A percentile compares a stretch with the other conserved stretches of the same genome.
Conservation (phyloP, 2,113 vertebrate species). For the Periophthalmodon schlosseri region DNA sequence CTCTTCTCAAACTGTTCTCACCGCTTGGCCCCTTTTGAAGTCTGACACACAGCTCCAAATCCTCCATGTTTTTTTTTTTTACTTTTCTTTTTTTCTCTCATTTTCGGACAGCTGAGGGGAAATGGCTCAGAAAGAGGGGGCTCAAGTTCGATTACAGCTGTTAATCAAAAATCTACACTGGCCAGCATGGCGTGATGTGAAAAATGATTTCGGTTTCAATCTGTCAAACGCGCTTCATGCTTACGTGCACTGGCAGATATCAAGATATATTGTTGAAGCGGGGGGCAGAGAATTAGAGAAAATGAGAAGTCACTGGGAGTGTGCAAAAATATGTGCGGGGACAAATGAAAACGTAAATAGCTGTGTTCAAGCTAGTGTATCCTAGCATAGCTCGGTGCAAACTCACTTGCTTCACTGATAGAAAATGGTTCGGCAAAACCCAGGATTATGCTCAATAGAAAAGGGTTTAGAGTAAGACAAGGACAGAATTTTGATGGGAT, state of each 20-base stretch:
- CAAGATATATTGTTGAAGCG: constrained; percentile 47
- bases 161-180: constrained; percentile 70
- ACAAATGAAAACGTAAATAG: constrained; percentile 45
- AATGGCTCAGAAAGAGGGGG: constrained; percentile 64
- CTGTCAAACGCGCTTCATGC: constrained; percentile 51
- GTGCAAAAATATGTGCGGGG: constrained; percentile 16
- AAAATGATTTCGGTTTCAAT: constrained; percentile 66
- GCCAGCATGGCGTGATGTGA: constrained; percentile 60
- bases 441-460: constrained; percentile 22
- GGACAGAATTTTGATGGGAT: constrained; percentile 1
- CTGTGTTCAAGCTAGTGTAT: constrained; percentile 33
- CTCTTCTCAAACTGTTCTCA: constrained; percentile 57
- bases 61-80: constrained; percentile 57
- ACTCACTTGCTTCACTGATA: constrained; percentile 31
- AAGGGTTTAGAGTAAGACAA: constrained; percentile 17
- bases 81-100: constrained; percentile 13
- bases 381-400: constrained; percentile 24
- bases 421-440: constrained; percentile 32
- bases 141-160: constrained; percentile 70
- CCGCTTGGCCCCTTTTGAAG: constrained; percentile 70
- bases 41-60: constrained; percentile 67
- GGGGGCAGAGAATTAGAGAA: constrained; percentile 25
- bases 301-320: constrained; percentile 19
- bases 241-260: constrained; percentile 40
- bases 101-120: constrained; percentile 60